Percentiles rank a stretch among this genome's conserved stretches.
Evolutionary conservation across 2,797 vertebrate genomes (phyloP).

Genomic region (Cirrhinus mrigala): DNA sequence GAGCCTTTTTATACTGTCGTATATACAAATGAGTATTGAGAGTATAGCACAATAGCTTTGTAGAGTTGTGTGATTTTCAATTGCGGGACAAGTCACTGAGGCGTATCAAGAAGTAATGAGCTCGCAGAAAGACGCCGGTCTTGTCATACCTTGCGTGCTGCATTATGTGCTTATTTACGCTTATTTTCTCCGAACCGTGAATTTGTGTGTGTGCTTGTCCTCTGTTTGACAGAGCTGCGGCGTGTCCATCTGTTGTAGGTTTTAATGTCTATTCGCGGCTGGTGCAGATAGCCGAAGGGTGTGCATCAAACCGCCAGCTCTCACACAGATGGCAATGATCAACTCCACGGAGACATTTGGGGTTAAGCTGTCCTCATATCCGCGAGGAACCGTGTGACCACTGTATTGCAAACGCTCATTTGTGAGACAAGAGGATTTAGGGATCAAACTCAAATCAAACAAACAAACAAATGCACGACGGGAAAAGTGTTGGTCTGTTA

Average conservation of each 20-base stretch:
- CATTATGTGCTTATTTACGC: slow-evolving; percentile 8
- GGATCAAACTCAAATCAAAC: slow-evolving; percentile 9
- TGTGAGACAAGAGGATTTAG: slow-evolving; percentile 34
- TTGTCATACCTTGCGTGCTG: not conserved
- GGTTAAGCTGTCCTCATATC: slow-evolving; percentile 46
- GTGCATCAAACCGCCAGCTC: slow-evolving; percentile 8
- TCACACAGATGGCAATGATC: slow-evolving; percentile 45
- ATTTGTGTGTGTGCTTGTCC: slow-evolving; percentile 16
- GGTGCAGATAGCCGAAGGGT: not conserved
- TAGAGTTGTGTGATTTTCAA: slow-evolving; percentile 9
- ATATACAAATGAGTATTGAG: slow-evolving; percentile 23
- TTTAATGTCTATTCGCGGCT: slow-evolving; percentile 27
- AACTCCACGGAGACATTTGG: slow-evolving; percentile 29
- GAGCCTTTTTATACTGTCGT: not conserved
- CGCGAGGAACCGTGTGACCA: not conserved
- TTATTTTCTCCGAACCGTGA: not conserved
- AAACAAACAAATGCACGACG: not conserved
- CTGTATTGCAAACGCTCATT: not conserved
- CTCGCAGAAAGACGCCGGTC: not conserved
- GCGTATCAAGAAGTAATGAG: slow-evolving; percentile 6
- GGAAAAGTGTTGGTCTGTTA: not conserved
- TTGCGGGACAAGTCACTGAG: slow-evolving; percentile 7
- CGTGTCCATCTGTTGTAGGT: slow-evolving; percentile 45
- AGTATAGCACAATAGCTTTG: slow-evolving; percentile 11
- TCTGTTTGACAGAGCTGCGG: slow-evolving; percentile 29